Evolutionary conservation across 2,888 invertebrate genomes (phyloP).

Genomic region (Drosophila parthenogenetica): DNA sequence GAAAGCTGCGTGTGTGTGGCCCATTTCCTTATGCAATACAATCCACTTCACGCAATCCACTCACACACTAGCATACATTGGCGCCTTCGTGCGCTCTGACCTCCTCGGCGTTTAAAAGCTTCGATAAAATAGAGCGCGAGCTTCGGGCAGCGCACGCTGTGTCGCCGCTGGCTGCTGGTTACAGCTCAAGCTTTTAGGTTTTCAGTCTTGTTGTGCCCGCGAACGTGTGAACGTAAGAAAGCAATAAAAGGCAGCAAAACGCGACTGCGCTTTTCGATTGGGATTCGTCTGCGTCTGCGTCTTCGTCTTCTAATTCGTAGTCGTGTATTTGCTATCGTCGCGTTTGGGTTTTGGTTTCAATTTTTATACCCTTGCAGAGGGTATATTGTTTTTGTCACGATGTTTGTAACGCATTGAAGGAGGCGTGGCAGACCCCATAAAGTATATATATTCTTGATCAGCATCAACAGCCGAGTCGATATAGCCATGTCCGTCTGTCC

Average conservation of each 20-base stretch:
- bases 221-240: conserved; percentile 60
- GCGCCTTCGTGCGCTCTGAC: conserved; percentile 63
- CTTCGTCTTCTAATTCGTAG: conserved; percentile 27
- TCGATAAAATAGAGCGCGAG: conserved; percentile 17
- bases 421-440: no score
- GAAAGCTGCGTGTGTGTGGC: conserved; percentile 15
- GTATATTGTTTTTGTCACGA: no score
- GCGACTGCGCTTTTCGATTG: conserved; percentile 18
- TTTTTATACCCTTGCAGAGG: no score
- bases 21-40: conserved; percentile 30
- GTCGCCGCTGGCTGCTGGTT: conserved; percentile 7
- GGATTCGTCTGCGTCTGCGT: conserved; percentile 9
- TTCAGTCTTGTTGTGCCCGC: conserved; percentile 65
- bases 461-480: no score
- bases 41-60: conserved; percentile 9
- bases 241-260: conserved; percentile 39
- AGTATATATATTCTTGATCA: no score
- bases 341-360: conserved; percentile 12
- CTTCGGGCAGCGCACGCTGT: conserved; percentile 33
- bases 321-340: conserved; percentile 1
- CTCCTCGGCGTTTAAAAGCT: conserved; percentile 59
- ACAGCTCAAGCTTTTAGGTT: conserved; percentile 47
- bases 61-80: neutral
- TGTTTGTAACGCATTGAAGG: no score
- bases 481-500: no score